A percentile compares a stretch with the other conserved stretches of the same genome.
Conservation (phyloP, 2,797 vertebrate genomes). For the Xenops minutus region DNA sequence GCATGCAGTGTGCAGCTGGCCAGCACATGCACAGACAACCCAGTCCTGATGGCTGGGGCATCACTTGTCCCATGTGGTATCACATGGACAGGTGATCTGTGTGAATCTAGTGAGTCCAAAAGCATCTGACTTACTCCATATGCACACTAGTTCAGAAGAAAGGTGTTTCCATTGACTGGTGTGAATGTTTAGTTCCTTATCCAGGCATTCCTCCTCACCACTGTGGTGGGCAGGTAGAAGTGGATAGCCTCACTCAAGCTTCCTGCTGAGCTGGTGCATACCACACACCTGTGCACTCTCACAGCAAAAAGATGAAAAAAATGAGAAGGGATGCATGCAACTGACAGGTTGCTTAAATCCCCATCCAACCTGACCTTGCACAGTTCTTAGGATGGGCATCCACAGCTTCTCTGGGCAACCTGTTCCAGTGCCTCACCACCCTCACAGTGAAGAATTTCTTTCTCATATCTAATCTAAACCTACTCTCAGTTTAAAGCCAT, state of each 20-base stretch:
- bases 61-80: accelerated
- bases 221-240: not conserved
- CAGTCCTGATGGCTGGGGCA: not conserved
- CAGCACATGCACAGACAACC: accelerated
- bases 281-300: not conserved
- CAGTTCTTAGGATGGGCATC: not conserved
- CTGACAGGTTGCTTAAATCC: not conserved
- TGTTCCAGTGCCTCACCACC: not conserved
- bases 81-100: too few species aligned
- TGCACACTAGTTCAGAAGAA: not conserved
- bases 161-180: not conserved
- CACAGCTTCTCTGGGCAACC: not conserved
- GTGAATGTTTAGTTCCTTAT: not conserved
- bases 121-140: accelerated
- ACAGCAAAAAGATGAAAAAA: not conserved
- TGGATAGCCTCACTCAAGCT: not conserved
- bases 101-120: not conserved
- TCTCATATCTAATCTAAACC: not conserved
- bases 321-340: not conserved
- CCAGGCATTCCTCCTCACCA: not conserved
- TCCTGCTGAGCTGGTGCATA: not conserved
- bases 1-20: not conserved
- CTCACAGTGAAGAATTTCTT: not conserved
- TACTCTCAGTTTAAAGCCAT: not conserved
- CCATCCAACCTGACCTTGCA: not conserved